Conservation (phyloP, 2,888 invertebrate genomes). For the Tachina lurida region DNA sequence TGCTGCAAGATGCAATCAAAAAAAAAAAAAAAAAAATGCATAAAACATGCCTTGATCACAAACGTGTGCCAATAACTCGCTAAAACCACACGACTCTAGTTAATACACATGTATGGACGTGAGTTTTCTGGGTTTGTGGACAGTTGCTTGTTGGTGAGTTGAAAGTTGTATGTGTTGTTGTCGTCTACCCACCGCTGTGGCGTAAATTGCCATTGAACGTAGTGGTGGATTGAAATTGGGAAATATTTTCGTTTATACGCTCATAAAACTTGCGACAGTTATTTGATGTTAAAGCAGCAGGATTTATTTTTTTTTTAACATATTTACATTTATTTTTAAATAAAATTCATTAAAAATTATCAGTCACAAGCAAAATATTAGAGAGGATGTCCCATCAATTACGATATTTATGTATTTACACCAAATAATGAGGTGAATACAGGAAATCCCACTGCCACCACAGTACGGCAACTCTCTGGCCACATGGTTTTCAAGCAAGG, state of each 20-base stretch:
- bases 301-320: neutral
- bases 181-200: constrained; percentile 69
- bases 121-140: constrained; percentile 15
- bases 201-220: constrained; percentile 66
- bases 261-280: constrained; percentile 49
- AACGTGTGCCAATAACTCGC: constrained; percentile 71
- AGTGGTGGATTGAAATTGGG: constrained; percentile 58
- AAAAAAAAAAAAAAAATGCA: constrained; percentile 39
- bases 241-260: constrained; percentile 56
- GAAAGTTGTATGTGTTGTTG: constrained; percentile 55
- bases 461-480: too few relatives aligned
- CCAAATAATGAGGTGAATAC: too few relatives aligned
- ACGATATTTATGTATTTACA: too few relatives aligned
- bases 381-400: too few relatives aligned
- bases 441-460: too few relatives aligned
- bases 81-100: constrained; percentile 68
- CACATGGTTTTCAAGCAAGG: too few relatives aligned
- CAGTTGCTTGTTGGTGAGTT: constrained; percentile 41
- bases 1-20: constrained; percentile 29
- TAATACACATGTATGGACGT: constrained; percentile 48
- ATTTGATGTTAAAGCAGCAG: constrained; percentile 7
- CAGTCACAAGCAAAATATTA: neutral
- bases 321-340: neutral
- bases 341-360: neutral
- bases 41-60: constrained; percentile 67